These are phyloP conservation scores for Athene noctua DNA, from an alignment of 2,113 vertebrate species.

Conservation along the genomic window DNA sequence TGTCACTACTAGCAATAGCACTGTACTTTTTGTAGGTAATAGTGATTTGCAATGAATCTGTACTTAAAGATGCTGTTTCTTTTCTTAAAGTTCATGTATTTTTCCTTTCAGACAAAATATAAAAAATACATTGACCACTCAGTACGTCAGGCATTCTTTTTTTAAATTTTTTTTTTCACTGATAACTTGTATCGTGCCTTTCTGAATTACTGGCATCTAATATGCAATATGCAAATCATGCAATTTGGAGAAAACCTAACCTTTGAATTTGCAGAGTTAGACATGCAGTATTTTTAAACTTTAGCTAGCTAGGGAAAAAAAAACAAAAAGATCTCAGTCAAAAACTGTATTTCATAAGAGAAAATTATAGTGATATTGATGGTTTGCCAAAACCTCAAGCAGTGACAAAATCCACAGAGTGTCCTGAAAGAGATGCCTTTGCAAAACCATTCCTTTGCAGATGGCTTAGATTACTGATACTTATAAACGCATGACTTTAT, in stretches of 20 bases:
- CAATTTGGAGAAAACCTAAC: constrained; percentile 10
- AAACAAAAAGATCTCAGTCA: constrained; percentile 41
- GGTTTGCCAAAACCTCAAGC: constrained; percentile 86
- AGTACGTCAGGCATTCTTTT: background rate
- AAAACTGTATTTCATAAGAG: constrained; percentile 81
- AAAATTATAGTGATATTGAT: constrained; percentile 84
- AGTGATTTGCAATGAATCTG: background rate
- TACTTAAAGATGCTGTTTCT: background rate
- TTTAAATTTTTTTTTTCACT: background rate
- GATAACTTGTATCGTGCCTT: background rate
- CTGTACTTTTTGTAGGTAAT: background rate
- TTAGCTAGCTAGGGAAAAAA: constrained; percentile 7
- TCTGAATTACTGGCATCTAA: background rate
- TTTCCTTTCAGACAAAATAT: background rate
- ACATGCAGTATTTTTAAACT: constrained; percentile 32
- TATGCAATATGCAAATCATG: background rate
- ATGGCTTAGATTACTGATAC: constrained; percentile 89
- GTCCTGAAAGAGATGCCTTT: constrained; percentile 87
- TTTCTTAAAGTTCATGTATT: background rate
- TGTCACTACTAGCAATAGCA: background rate
- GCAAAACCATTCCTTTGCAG: constrained; percentile 81
- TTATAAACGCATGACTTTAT: constrained; percentile 87
- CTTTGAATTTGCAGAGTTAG: background rate
- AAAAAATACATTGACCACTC: background rate
- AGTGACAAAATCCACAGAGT: constrained; percentile 92